Percentiles rank a stretch among this genome's conserved stretches.
Conservation (phyloP, 2,888 invertebrate genomes). For the Tetranychus piercei region DNA sequence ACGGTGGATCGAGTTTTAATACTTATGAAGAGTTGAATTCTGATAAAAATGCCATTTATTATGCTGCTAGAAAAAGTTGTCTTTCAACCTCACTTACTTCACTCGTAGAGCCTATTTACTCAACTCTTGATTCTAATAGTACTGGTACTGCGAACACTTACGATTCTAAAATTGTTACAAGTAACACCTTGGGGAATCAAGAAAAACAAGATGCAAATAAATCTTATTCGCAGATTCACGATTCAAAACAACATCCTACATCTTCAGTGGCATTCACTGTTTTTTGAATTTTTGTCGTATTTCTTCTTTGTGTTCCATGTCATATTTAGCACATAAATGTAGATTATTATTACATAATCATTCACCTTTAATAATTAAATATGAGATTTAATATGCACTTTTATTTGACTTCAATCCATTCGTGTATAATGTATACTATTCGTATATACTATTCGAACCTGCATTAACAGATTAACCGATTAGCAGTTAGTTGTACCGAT, state of each 20-base stretch:
- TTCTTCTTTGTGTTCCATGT: too few relatives aligned
- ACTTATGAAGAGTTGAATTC: neutral
- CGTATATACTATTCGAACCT: too few relatives aligned
- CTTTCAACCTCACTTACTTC: constrained; percentile 3
- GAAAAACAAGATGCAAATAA: neutral
- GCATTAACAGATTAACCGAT: too few relatives aligned
- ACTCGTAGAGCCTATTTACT: constrained; percentile 6
- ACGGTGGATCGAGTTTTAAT: neutral
- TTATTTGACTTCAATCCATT: too few relatives aligned
- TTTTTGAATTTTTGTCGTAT: too few relatives aligned
- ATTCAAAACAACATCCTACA: neutral
- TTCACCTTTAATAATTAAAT: too few relatives aligned
- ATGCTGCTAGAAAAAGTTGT: neutral
- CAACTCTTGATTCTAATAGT: constrained; percentile 4
- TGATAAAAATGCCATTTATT: neutral
- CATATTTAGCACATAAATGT: too few relatives aligned
- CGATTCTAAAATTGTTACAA: neutral
- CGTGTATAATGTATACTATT: too few relatives aligned
- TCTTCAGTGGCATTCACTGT: too few relatives aligned
- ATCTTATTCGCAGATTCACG: neutral
- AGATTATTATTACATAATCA: too few relatives aligned
- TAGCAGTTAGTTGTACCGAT: too few relatives aligned
- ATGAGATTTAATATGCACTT: too few relatives aligned
- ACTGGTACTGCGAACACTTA: neutral
- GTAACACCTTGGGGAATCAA: neutral